phyloP scores from a whole-genome alignment of 2,888 invertebrate species.

The Metallyticus violacea region DNA sequence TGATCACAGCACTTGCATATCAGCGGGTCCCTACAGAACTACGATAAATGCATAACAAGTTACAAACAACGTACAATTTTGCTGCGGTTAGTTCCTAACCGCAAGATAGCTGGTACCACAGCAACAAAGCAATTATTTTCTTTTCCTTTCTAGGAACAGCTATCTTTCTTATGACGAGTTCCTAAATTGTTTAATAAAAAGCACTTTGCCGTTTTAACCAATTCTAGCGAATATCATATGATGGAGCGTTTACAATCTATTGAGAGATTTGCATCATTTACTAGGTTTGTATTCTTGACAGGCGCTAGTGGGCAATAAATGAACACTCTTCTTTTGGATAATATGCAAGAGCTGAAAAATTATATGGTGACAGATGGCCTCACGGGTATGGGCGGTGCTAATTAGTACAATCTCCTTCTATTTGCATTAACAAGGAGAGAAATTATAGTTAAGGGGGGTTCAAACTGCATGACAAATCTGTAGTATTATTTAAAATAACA shows the following conservation, averaged over 20 bases:
- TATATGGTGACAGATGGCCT: background rate
- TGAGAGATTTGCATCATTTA: background rate
- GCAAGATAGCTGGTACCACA: background rate
- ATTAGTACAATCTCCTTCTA: background rate
- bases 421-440: background rate
- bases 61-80: background rate
- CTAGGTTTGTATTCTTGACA: background rate
- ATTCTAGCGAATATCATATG: background rate
- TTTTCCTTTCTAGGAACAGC: background rate
- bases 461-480: background rate
- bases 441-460: background rate
- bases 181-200: background rate
- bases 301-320: background rate
- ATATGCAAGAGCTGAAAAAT: background rate
- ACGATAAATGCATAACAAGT: background rate
- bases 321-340: background rate
- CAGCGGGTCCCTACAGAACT: background rate
- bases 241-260: background rate
- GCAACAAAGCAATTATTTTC: background rate
- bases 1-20: background rate
- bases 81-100: background rate
- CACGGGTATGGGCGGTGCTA: background rate
- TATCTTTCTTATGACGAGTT: background rate
- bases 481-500: background rate
- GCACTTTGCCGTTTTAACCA: background rate